phyloP scores from a whole-genome alignment of 2,113 vertebrate genomes.

The Scomber scombrus region DNA sequence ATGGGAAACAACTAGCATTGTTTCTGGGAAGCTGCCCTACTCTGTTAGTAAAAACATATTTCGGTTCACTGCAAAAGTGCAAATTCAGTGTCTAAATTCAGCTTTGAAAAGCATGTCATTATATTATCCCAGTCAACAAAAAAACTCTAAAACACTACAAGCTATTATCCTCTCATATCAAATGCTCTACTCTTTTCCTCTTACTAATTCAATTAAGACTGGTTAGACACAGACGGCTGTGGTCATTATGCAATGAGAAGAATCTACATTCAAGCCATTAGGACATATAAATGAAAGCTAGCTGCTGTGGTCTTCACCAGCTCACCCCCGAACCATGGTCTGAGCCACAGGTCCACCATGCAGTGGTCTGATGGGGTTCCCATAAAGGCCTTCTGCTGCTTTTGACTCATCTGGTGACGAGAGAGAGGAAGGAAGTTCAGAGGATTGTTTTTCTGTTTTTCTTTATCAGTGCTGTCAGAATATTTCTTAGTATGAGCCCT shows the following conservation, averaged over 20 bases:
- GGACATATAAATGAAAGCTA: constrained; percentile 45
- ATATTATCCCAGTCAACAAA: constrained; percentile 25
- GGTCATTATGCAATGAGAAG: constrained; percentile 46
- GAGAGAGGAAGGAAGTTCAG: constrained; percentile 8
- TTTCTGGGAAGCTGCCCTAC: constrained; percentile 72
- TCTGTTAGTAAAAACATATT: constrained; percentile 58
- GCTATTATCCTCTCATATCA: constrained; percentile 19
- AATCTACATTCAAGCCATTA: constrained; percentile 32
- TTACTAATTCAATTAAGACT: constrained; percentile 59
- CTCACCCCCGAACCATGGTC: constrained; percentile 54
- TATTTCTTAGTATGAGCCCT: neutral
- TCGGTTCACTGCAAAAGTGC: constrained; percentile 31
- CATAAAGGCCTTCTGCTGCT: constrained; percentile 41
- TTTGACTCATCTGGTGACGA: constrained; percentile 39
- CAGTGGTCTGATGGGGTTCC: constrained; percentile 43
- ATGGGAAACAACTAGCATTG: constrained; percentile 76
- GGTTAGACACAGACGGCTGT: constrained; percentile 58
- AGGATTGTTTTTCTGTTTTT: neutral
- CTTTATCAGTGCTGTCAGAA: constrained; percentile 8
- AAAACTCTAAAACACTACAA: constrained; percentile 5
- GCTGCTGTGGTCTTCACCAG: constrained; percentile 58
- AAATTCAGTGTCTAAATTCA: constrained; percentile 29
- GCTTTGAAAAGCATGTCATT: constrained; percentile 33
- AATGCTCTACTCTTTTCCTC: constrained; percentile 13
- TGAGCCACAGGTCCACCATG: constrained; percentile 49